A percentile compares a stretch with the other conserved stretches of the same genome.
Evolutionary conservation across 1,140 invertebrate genomes (phyloP).

Genomic region (Cotesia chilonis): DNA sequence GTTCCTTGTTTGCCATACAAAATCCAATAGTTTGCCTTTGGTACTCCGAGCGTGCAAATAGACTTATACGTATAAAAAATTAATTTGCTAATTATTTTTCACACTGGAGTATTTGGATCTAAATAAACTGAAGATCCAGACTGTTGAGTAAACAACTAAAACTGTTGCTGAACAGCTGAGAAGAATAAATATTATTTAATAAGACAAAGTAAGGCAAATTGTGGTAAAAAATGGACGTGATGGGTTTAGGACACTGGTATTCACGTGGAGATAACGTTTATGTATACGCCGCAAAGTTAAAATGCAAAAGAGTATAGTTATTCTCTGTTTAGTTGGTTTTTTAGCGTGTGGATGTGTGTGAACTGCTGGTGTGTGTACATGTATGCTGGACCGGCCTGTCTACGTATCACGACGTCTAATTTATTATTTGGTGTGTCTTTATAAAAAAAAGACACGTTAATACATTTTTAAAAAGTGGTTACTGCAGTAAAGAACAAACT

Average conservation of each 20-base stretch:
- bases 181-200: not conserved
- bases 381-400: conserved; percentile 50
- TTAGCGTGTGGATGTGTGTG: no score
- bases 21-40: conserved; percentile 67
- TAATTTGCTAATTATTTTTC: conserved; percentile 17
- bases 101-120: not conserved
- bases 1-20: conserved; percentile 68
- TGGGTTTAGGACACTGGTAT: conserved; percentile 14
- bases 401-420: conserved; percentile 31
- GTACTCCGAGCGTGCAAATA: conserved; percentile 54
- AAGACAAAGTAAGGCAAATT: not conserved
- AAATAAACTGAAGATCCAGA: not conserved
- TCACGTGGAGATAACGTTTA: conserved; percentile 28
- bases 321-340: conserved; percentile 42
- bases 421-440: not conserved
- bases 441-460: not conserved
- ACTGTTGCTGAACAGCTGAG: no score
- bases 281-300: conserved; percentile 36
- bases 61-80: conserved; percentile 48
- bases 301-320: conserved; percentile 44
- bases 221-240: conserved; percentile 28
- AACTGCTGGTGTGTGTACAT: not conserved
- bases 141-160: no score
- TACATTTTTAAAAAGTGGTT: not conserved
- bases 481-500: not conserved